phyloP scores from a whole-genome alignment of 2,797 vertebrate genomes.

The Triplophysa bombifrons region DNA sequence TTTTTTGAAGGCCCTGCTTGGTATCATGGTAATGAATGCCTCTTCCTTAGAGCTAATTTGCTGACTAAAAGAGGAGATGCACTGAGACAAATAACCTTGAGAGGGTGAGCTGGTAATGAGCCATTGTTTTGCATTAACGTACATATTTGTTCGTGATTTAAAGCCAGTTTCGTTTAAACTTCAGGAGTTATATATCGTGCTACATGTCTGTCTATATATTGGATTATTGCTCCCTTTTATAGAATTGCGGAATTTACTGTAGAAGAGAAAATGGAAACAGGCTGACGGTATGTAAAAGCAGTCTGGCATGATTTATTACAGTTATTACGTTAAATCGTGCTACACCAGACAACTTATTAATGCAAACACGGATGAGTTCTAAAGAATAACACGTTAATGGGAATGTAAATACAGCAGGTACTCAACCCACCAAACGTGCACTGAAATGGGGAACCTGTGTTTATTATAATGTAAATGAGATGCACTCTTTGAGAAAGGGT shows the following conservation, averaged over 20 bases:
- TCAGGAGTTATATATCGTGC: not conserved
- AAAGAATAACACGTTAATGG: slow-evolving; percentile 11
- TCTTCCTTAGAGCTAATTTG: slow-evolving; percentile 38
- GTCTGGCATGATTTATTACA: not conserved
- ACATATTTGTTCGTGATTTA: not conserved
- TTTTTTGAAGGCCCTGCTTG: slow-evolving; percentile 23
- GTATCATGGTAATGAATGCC: slow-evolving; percentile 50
- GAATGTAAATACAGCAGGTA: not conserved
- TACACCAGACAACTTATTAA: not conserved
- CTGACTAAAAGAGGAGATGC: slow-evolving; percentile 49
- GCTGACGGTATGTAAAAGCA: not conserved
- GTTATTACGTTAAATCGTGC: not conserved
- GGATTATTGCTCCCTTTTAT: not conserved
- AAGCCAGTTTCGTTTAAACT: not conserved
- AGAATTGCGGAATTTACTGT: not conserved
- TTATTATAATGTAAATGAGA: slow-evolving; percentile 20
- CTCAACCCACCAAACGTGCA: not conserved
- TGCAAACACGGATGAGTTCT: not conserved
- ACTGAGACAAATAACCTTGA: slow-evolving; percentile 54
- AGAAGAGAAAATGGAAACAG: not conserved
- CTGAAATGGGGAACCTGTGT: slow-evolving; percentile 10
- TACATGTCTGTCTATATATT: not conserved
- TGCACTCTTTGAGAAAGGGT: slow-evolving; percentile 8
- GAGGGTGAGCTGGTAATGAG: slow-evolving; percentile 32
- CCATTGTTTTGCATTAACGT: slow-evolving; percentile 6